Percentiles rank a stretch among this genome's conserved stretches.
phyloP scores from a whole-genome alignment of 2,113 vertebrate species.

The Tragelaphus scriptus region DNA sequence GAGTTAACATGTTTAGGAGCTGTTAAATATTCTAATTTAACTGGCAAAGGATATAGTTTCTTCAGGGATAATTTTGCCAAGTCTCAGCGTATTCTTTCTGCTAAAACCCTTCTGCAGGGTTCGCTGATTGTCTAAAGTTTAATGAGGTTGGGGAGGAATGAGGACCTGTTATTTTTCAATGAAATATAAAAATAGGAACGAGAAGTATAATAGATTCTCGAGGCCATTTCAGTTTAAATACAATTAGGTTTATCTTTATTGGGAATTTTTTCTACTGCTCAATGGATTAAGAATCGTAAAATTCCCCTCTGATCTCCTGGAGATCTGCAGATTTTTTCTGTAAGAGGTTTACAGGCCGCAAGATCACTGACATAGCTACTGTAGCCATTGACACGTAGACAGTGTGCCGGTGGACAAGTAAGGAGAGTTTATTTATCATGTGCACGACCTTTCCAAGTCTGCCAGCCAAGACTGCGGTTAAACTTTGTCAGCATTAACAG shows the following conservation, averaged over 20 bases:
- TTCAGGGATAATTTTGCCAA: constrained; percentile 46
- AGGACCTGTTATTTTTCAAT: background rate
- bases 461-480: background rate
- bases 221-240: background rate
- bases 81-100: constrained; percentile 34
- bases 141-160: background rate
- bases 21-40: constrained; percentile 56
- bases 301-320: background rate
- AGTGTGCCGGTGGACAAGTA: rapidly evolving
- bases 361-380: background rate
- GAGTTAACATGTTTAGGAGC: constrained; percentile 58
- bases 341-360: rapidly evolving
- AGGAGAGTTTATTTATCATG: background rate
- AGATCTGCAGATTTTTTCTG: background rate
- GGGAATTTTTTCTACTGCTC: background rate
- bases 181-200: background rate
- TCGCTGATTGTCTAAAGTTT: constrained; percentile 36
- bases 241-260: background rate
- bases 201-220: background rate
- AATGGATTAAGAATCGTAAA: background rate
- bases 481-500: rapidly evolving
- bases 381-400: rapidly evolving
- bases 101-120: constrained; percentile 23
- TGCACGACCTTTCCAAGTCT: background rate
- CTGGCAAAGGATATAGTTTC: constrained; percentile 44